phyloP scores from a whole-genome alignment of 2,888 invertebrate species.

The Calameuta idolon region DNA sequence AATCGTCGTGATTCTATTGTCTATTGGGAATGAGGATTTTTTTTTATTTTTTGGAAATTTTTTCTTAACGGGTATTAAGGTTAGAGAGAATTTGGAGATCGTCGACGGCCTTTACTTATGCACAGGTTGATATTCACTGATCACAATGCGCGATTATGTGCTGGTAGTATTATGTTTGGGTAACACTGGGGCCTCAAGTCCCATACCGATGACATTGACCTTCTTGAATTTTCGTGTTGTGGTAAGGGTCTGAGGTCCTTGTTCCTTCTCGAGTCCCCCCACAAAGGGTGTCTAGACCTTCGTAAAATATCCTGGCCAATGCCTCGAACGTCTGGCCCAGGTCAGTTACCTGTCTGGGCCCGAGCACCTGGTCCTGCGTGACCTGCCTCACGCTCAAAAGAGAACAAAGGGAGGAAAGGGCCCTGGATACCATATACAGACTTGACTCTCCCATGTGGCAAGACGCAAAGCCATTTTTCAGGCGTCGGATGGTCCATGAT shows the following conservation, averaged over 20 bases:
- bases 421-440: neutral
- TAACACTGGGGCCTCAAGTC: neutral
- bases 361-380: conserved; percentile 35
- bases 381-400: conserved; percentile 30
- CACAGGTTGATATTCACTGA: neutral
- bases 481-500: neutral
- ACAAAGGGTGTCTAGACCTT: conserved; percentile 5
- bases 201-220: conserved; percentile 40
- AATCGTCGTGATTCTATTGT: neutral
- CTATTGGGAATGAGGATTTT: neutral
- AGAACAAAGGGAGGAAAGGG: neutral
- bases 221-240: conserved; percentile 40
- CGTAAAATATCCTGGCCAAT: neutral
- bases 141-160: neutral
- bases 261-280: neutral
- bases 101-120: neutral
- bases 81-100: neutral
- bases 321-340: conserved; percentile 19
- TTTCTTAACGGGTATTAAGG: neutral
- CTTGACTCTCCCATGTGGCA: neutral
- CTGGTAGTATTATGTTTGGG: neutral
- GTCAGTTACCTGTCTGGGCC: conserved; percentile 32
- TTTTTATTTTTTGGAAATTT: no score
- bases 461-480: neutral
- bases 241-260: neutral